Percentiles rank a stretch among this genome's conserved stretches.
phyloP scores from a whole-genome alignment of 2,797 vertebrate genomes.

The Gephyroberyx darwinii region DNA sequence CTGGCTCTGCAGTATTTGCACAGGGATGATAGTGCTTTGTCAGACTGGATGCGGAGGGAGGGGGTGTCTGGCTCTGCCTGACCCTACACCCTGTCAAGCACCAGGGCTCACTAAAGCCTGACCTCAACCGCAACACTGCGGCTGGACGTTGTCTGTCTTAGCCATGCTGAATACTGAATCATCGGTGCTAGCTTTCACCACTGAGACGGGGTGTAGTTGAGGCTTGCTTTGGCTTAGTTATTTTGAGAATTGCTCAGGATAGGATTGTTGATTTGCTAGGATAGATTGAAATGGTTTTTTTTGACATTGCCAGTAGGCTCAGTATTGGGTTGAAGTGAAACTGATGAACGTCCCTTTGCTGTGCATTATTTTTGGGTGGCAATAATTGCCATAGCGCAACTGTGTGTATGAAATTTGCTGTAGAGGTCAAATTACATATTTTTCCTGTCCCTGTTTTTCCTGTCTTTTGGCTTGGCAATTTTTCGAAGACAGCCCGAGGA shows the following conservation, averaged over 20 bases:
- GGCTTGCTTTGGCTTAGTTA: background rate
- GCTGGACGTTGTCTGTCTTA: constrained; percentile 20
- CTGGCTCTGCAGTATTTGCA: constrained; percentile 40
- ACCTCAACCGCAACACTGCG: constrained; percentile 13
- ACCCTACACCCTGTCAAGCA: constrained; percentile 30
- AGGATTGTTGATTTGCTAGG: background rate
- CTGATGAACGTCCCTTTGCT: constrained; percentile 16
- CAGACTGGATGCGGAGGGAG: constrained; percentile 23
- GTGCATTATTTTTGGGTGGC: constrained; percentile 3
- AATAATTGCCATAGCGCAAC: constrained; percentile 12
- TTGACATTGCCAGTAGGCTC: constrained; percentile 3
- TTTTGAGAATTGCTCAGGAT: constrained; percentile 1
- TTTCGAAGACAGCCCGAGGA: constrained; percentile 32
- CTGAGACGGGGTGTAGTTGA: background rate
- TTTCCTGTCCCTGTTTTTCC: constrained; percentile 2
- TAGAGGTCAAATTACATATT: constrained; percentile 13
- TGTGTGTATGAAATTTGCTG: constrained; percentile 22
- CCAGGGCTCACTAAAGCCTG: constrained; percentile 21
- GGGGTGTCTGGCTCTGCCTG: constrained; percentile 9
- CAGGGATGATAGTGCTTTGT: constrained; percentile 25
- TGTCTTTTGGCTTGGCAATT: constrained; percentile 19
- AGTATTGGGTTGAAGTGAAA: constrained; percentile 2
- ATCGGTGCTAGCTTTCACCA: constrained; percentile 14
- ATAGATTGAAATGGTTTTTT: constrained; percentile 3
- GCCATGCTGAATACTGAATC: background rate